phyloP scores from a whole-genome alignment of 2,113 vertebrate genomes.

The Stigmatopora nigra region DNA sequence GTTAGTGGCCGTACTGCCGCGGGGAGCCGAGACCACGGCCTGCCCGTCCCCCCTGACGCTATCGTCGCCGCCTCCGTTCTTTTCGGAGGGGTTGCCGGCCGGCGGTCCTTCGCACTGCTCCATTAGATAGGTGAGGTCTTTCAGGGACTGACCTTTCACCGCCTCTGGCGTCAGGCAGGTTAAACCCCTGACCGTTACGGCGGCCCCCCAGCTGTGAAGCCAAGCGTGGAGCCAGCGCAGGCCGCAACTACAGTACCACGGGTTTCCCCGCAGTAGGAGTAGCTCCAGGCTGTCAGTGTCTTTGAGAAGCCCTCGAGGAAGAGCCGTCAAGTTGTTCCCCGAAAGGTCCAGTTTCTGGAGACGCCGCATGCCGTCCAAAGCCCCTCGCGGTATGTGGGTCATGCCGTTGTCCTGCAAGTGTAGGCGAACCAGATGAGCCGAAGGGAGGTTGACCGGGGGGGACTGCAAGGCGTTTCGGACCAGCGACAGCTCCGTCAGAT shows the following conservation, averaged over 20 bases:
- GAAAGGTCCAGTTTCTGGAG: slow-evolving; percentile 84
- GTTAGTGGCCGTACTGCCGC: slow-evolving; percentile 69
- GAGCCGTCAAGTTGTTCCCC: slow-evolving; percentile 88
- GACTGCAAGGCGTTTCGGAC: slow-evolving; percentile 86
- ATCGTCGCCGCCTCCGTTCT: slow-evolving; percentile 51
- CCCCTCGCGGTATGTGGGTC: slow-evolving; percentile 80
- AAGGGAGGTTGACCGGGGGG: slow-evolving; percentile 82
- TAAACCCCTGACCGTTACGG: slow-evolving; percentile 83
- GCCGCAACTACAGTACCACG: slow-evolving; percentile 91
- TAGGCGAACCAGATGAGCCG: slow-evolving; percentile 76
- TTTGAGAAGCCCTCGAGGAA: slow-evolving; percentile 83
- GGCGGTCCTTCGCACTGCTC: slow-evolving; percentile 77
- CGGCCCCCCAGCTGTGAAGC: slow-evolving; percentile 75
- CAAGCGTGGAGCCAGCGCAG: slow-evolving; percentile 88
- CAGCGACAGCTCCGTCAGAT: slow-evolving; percentile 89
- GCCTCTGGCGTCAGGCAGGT: slow-evolving; percentile 84
- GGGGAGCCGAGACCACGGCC: slow-evolving; percentile 51
- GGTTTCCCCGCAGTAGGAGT: slow-evolving; percentile 83
- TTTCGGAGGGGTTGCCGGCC: slow-evolving; percentile 48
- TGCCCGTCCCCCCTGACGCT: slow-evolving; percentile 44
- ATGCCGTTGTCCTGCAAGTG: slow-evolving; percentile 92
- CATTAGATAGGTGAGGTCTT: slow-evolving; percentile 80
- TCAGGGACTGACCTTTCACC: slow-evolving; percentile 79
- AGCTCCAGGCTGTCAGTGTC: slow-evolving; percentile 81
- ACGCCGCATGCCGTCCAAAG: slow-evolving; percentile 76